Evolutionary conservation across 37 sponge, comb jelly and placozoan genomes (phyloP), one percentile per base, ranked within the genome.

Genomic region (Beroe ovata): DNA sequence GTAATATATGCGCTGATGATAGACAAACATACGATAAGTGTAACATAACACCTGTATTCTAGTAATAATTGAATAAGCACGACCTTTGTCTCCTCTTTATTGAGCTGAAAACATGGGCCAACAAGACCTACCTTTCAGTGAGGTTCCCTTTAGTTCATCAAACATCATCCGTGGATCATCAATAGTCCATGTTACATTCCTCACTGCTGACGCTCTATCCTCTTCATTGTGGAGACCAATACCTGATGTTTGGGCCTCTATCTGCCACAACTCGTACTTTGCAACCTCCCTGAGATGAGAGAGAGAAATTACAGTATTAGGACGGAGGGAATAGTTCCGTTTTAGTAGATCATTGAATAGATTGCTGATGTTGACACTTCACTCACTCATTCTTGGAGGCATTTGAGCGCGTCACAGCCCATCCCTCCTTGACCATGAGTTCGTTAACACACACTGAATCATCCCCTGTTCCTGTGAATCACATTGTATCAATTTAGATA

Each of bases 141-240:
- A 54, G 40, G 94, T 93, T 18, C 93, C 94, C 0, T 93, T 91
- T 64, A 96, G 90, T 60, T 91, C 91, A 36, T 94, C 94, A 61
- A 93, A 94, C 91, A 93, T 93, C 14, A 91, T 88, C 39, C 90
- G 71, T 23, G 92, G 88, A 59, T 93, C 93, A 6, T 93, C 92
- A 36, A 92, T 60, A 20, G 8, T 90, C 94, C 94, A 96, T 16
- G 41, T 77, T 18, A 96, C 89, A 30, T 93, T 64, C 34, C 90
- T 63, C 6, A 77, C 22, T 22, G 84, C 84, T 19, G 47, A 42
- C 21, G 47, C 34, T 42, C 38, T 11, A 1, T 35, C 47, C 26
- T 77, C 84, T 26, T 77, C 84, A 54, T 77, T 77, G 54, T 77
- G 84, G 38, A 77, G 22, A 6, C 84, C 84, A 4, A 40, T 39